Evolutionary conservation across 2,797 vertebrate species (phyloP), one percentile per base, ranked within the genome.

Genomic region (Dryobates pubescens): DNA sequence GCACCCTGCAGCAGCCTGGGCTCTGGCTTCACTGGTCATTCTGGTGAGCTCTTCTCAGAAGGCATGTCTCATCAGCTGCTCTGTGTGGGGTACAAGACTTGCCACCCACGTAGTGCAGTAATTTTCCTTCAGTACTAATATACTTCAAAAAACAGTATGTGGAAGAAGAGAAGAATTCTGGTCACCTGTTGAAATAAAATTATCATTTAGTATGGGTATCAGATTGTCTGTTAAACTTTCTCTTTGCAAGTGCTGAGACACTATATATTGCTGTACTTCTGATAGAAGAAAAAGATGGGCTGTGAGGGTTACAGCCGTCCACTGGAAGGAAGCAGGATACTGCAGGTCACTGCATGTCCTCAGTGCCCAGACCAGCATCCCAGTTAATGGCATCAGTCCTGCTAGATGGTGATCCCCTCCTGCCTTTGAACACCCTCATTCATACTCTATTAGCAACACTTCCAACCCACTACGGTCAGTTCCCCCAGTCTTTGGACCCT

Each of bases 11-110:
- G 78, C 85, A 82, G 85, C 62, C 34, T 8, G 74, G 70, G 70
- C 70, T 83, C 91, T 24, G 18, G 22, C 77, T 57, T 67, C 13
- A 0, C 64, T 3, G 36, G 61, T 82, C 92, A 61, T 24, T 70
- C 82, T 54, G 79, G 51, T 45, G 70, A 93, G 76, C 53, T 93
- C 72, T 94, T 85, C 91, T 88, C 73, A 87, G 84, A 82, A 92
- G 65, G 75, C 79, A 83, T 32, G 78, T 59, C 89, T 89, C 90
- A 89, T 84, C 86, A 91, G 72, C 45, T 3, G 1, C 61, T n/a
- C 61, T 41, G 14, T 30, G 57, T 59, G 76, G 76, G 32, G 26
- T 67, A 57, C 34, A 30, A 23, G 54, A 65, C 23, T 51, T 0
- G 0, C 36, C 68, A 70, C 64, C 74, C 86, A 90, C 9, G 0